phyloP scores from a whole-genome alignment of 2,797 vertebrate species.

The Gouania willdenowi region DNA sequence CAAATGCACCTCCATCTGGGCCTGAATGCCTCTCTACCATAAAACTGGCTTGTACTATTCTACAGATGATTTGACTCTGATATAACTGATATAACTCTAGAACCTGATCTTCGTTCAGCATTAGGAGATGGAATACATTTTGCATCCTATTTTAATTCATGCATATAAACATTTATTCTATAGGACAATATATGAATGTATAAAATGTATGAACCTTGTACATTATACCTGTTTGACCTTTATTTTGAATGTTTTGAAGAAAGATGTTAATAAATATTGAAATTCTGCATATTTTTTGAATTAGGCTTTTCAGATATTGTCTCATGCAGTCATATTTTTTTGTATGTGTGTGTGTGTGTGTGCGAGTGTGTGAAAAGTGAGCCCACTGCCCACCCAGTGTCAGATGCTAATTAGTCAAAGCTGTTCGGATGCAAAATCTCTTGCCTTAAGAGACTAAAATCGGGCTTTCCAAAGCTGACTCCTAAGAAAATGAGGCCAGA shows the following conservation, averaged over 20 bases:
- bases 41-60: conserved; percentile 17
- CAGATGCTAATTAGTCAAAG: conserved; percentile 73
- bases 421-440: conserved; percentile 71
- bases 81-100: conserved; percentile 5
- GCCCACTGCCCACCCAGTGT: conserved; percentile 46
- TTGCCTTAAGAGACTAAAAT: conserved; percentile 65
- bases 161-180: too few relatives aligned
- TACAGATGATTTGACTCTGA: conserved; percentile 1
- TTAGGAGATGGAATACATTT: conserved; percentile 3
- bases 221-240: too few relatives aligned
- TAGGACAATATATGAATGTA: too few relatives aligned
- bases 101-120: conserved; percentile 11
- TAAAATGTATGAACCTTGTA: too few relatives aligned
- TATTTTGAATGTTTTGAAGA: too few relatives aligned
- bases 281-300: too few relatives aligned
- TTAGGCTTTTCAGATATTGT: too few relatives aligned
- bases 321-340: too few relatives aligned
- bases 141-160: conserved; percentile 12
- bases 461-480: conserved; percentile 63
- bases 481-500: conserved; percentile 69
- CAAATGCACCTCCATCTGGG: conserved; percentile 33
- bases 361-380: conserved; percentile 57
- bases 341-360: conserved; percentile 3
- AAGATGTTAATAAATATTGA: too few relatives aligned
- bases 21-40: conserved; percentile 37